Evolutionary conservation across 2,888 invertebrate genomes (phyloP).

Genomic region (Latrodectus elegans): DNA sequence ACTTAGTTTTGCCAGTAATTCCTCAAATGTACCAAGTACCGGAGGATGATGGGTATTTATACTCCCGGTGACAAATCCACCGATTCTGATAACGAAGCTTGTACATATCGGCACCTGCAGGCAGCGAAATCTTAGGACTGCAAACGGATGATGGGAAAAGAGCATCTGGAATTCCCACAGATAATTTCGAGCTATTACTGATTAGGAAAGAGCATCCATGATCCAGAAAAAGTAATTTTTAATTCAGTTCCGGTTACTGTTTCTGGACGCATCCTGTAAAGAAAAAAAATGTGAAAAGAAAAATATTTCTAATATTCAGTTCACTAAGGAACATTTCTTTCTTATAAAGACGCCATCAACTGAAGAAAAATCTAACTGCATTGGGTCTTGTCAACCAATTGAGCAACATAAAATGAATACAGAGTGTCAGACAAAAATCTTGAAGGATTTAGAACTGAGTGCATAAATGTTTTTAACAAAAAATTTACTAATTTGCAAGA

Average conservation of each 20-base stretch:
- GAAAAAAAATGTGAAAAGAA: neutral
- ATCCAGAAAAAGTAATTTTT: neutral
- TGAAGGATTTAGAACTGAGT: too few species aligned
- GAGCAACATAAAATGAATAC: too few species aligned
- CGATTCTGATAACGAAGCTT: neutral
- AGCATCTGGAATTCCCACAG: neutral
- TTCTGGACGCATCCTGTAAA: neutral
- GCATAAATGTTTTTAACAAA: too few species aligned
- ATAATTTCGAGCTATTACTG: neutral
- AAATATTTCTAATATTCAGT: too few species aligned
- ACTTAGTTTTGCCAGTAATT: constrained; percentile 39
- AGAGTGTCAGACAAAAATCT: too few species aligned
- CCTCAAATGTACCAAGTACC: constrained; percentile 6
- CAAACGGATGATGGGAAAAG: neutral
- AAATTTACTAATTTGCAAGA: too few species aligned
- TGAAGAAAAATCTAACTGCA: too few species aligned
- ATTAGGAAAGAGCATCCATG: neutral
- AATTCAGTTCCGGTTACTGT: neutral
- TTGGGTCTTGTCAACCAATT: too few species aligned
- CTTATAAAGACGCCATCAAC: too few species aligned
- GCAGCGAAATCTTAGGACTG: neutral
- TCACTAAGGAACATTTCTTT: too few species aligned
- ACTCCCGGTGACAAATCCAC: neutral
- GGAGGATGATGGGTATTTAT: constrained; percentile 9
- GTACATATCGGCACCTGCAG: neutral